A percentile compares a stretch with the other conserved stretches of the same genome.
Evolutionary conservation across 2,888 invertebrate species (phyloP).

Genomic region (Catocala fraxini): DNA sequence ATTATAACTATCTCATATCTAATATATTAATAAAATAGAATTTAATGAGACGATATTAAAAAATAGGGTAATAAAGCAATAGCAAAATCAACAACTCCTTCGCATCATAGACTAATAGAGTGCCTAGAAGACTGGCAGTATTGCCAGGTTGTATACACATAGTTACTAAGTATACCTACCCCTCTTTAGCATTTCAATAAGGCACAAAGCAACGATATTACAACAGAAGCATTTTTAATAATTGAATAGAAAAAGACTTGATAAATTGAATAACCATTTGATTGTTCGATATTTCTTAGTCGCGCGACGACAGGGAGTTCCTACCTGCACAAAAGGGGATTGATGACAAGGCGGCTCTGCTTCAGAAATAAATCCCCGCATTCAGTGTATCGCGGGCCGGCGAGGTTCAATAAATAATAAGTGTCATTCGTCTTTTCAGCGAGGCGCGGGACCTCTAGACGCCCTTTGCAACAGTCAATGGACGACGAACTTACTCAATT

Average conservation of each 20-base stretch:
- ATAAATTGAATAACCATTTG: slow-evolving; percentile 8
- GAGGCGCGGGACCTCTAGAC: slow-evolving; percentile 70
- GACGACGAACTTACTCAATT: slow-evolving; percentile 38
- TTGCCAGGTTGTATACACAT: too few relatives aligned
- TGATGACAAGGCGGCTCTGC: slow-evolving; percentile 50
- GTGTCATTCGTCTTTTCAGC: slow-evolving; percentile 70
- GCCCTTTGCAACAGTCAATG: slow-evolving; percentile 57
- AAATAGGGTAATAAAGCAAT: too few relatives aligned
- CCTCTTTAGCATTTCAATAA: too few relatives aligned
- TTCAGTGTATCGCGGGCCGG: not conserved
- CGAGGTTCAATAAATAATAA: slow-evolving; percentile 70
- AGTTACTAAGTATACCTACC: too few relatives aligned
- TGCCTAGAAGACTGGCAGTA: too few relatives aligned
- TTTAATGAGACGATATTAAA: too few relatives aligned
- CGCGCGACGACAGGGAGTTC: slow-evolving; percentile 16
- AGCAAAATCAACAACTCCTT: too few relatives aligned
- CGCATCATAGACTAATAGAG: too few relatives aligned
- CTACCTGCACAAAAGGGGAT: slow-evolving; percentile 52
- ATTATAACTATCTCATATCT: too few relatives aligned
- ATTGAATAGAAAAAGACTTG: slow-evolving; percentile 9
- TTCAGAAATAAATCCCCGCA: slow-evolving; percentile 57
- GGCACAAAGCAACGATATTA: too few relatives aligned
- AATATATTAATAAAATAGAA: too few relatives aligned
- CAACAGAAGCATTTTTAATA: not conserved
- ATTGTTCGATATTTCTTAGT: slow-evolving; percentile 9